phyloP scores from a whole-genome alignment of 23 tunicate genomes.

The Pegea sp. region DNA sequence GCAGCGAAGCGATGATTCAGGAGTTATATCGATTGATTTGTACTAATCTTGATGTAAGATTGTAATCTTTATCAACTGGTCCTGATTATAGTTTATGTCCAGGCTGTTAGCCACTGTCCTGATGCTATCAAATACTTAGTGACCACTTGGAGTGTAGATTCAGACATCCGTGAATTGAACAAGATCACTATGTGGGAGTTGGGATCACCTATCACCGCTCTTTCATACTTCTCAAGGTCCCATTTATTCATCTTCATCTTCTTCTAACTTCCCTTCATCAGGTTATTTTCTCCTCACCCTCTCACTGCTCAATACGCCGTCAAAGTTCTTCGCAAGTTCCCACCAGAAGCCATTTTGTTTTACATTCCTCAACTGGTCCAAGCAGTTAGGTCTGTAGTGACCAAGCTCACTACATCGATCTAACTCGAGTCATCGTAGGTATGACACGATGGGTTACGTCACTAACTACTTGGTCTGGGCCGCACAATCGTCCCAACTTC shows the following conservation, averaged over 20 bases:
- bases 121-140: constrained; percentile 81
- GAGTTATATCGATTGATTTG: constrained; percentile 59
- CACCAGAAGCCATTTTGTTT: constrained; percentile 89
- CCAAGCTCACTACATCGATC: background rate
- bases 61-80: background rate
- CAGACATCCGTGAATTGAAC: constrained; percentile 58
- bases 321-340: constrained; percentile 64
- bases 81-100: background rate
- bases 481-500: constrained; percentile 66
- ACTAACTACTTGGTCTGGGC: constrained; percentile 79
- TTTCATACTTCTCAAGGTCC: constrained; percentile 77
- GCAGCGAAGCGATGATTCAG: constrained; percentile 55
- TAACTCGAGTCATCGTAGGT: constrained; percentile 14
- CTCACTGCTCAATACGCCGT: constrained; percentile 97
- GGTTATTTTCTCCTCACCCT: constrained; percentile 85
- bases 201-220: constrained; percentile 82
- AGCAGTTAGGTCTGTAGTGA: constrained; percentile 28
- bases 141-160: constrained; percentile 50
- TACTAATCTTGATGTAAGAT: constrained; percentile 35
- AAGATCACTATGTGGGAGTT: constrained; percentile 76
- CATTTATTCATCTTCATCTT: background rate
- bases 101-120: constrained; percentile 44
- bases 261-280: constrained; percentile 4
- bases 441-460: constrained; percentile 96
- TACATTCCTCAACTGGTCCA: constrained; percentile 99